These are phyloP conservation scores for Anseranas semipalmata DNA, from an alignment of 2,113 vertebrate genomes.

Conservation along the genomic window DNA sequence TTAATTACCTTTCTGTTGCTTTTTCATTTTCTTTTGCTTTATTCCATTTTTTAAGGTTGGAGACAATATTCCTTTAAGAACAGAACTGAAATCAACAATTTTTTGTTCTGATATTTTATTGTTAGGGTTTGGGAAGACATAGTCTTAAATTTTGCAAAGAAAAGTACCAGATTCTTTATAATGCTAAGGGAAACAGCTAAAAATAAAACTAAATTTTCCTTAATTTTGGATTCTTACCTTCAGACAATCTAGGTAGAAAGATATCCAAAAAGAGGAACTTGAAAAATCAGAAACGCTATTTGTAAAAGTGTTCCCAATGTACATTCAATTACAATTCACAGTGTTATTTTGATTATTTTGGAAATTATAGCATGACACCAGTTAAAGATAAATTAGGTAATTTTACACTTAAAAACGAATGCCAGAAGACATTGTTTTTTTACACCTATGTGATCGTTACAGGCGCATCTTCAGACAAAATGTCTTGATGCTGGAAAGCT, in stretches of 20 bases:
- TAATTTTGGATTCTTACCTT: not conserved
- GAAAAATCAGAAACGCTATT: not conserved
- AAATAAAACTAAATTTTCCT: not conserved
- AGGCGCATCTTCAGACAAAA: not conserved
- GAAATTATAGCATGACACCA: too few relatives aligned
- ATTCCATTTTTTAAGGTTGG: not conserved
- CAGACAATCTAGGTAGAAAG: not conserved
- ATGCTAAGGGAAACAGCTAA: not conserved
- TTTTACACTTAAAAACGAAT: not conserved
- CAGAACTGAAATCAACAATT: not conserved
- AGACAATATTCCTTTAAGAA: not conserved
- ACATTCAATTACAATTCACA: not conserved
- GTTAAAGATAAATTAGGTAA: not conserved
- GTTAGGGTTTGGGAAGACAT: not conserved
- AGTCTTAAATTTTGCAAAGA: not conserved
- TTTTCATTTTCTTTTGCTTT: not conserved
- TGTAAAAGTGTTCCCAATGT: not conserved
- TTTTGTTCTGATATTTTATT: not conserved
- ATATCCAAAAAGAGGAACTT: not conserved
- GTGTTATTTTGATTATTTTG: not conserved
- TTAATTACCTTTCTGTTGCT: not conserved
- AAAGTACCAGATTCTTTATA: not conserved
- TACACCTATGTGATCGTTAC: not conserved
- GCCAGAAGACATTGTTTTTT: not conserved
- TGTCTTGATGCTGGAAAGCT: not conserved